Conservation (phyloP, 2,113 vertebrate species). For the Peromyscus polionotus region DNA sequence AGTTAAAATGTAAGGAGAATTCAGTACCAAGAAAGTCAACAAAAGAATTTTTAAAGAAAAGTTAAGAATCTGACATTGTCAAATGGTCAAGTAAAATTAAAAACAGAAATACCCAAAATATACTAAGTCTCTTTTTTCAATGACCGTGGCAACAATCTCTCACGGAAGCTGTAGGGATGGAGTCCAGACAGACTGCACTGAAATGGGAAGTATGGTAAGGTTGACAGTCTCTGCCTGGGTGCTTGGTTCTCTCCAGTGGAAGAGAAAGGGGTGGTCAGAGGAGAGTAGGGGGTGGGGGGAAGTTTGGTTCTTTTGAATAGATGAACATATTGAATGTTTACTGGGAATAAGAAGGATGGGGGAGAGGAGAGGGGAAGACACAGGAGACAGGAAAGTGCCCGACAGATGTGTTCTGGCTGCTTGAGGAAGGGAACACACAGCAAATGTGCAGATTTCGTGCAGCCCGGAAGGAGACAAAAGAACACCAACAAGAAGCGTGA, state of each 20-base stretch:
- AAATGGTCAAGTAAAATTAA: constrained; percentile 7
- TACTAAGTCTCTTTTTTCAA: background rate
- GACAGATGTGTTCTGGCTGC: background rate
- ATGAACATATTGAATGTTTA: background rate
- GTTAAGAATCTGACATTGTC: background rate
- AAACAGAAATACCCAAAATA: background rate
- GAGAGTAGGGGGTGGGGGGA: background rate
- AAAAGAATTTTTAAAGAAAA: background rate
- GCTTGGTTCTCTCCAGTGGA: background rate
- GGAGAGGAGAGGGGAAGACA: background rate
- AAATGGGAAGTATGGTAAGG: background rate
- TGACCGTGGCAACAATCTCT: background rate
- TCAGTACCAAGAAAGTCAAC: background rate
- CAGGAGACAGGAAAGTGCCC: background rate
- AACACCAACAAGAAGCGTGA: fast-evolving
- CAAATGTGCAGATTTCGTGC: background rate
- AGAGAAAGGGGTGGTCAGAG: background rate
- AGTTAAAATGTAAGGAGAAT: background rate
- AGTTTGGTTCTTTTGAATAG: background rate
- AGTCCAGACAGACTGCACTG: background rate
- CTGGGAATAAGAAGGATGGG: background rate
- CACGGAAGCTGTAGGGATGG: background rate
- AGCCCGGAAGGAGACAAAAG: background rate
- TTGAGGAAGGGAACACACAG: background rate
- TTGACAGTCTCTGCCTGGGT: background rate